phyloP scores from a whole-genome alignment of 2,888 invertebrate genomes.

The Steinernema scapterisci region DNA sequence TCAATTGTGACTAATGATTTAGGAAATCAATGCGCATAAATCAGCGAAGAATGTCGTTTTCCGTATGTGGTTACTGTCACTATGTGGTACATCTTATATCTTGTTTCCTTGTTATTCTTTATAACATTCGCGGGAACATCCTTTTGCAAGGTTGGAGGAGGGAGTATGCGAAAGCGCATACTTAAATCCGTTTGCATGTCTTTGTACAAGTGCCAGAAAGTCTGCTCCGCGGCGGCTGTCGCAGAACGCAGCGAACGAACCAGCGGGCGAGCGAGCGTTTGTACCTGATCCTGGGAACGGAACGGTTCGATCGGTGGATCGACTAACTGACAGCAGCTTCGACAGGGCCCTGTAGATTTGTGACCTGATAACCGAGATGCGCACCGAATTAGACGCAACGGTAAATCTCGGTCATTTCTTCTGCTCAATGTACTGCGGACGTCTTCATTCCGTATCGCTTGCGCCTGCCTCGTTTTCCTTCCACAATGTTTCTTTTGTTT shows the following conservation, averaged over 20 bases:
- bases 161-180: neutral
- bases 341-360: slow-evolving; percentile 24
- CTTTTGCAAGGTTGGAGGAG: neutral
- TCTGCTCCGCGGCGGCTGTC: neutral
- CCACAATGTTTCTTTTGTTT: slow-evolving; percentile 29
- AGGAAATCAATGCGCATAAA: slow-evolving; percentile 19
- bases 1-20: neutral
- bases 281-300: slow-evolving; percentile 6
- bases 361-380: slow-evolving; percentile 32
- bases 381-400: slow-evolving; percentile 31
- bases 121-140: slow-evolving; percentile 29
- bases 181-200: neutral
- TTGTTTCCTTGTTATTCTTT: slow-evolving; percentile 30
- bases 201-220: neutral
- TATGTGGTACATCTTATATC: slow-evolving; percentile 28
- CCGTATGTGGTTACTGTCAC: slow-evolving; percentile 27
- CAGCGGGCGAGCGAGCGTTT: no score
- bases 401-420: slow-evolving; percentile 32
- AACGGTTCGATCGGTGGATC: neutral
- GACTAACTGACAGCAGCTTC: slow-evolving; percentile 29
- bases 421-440: slow-evolving; percentile 20
- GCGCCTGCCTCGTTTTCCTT: slow-evolving; percentile 17
- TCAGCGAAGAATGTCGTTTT: slow-evolving; percentile 14
- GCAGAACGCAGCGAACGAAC: neutral
- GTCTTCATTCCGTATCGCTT: slow-evolving; percentile 26